These are phyloP conservation scores for Blera fallax DNA, from an alignment of 2,888 invertebrate genomes.

Conservation along the genomic window DNA sequence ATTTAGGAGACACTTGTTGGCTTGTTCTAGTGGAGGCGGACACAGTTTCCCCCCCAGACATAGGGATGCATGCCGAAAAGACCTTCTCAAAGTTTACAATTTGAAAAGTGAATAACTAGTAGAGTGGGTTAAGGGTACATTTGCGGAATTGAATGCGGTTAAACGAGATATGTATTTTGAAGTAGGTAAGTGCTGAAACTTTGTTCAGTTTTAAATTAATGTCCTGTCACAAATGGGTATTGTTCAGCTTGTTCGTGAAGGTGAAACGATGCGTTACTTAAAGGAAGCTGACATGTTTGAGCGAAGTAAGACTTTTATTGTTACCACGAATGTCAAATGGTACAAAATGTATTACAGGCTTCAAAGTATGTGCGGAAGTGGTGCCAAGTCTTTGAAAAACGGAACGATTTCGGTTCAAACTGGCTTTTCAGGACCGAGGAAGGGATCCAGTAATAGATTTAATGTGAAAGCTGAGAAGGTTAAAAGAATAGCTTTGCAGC, in stretches of 20 bases:
- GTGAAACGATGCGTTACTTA: too few relatives aligned
- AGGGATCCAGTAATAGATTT: too few relatives aligned
- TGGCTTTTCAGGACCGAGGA: too few relatives aligned
- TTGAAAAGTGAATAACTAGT: constrained; percentile 51
- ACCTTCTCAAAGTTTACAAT: constrained; percentile 44
- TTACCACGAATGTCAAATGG: too few relatives aligned
- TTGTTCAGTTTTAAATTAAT: constrained; percentile 11
- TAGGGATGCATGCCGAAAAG: not conserved
- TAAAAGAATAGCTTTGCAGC: too few relatives aligned
- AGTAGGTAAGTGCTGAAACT: not conserved
- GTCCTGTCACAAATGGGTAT: constrained; percentile 4
- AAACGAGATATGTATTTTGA: not conserved
- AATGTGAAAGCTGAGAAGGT: too few relatives aligned
- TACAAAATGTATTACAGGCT: too few relatives aligned
- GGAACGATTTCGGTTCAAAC: too few relatives aligned
- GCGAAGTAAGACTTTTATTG: too few relatives aligned
- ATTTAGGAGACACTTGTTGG: constrained; percentile 66
- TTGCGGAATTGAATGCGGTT: constrained; percentile 17
- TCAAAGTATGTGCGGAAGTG: too few relatives aligned
- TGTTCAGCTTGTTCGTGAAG: not conserved
- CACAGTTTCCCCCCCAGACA: constrained; percentile 7
- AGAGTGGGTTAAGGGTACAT: constrained; percentile 37
- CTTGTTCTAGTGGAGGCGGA: not conserved
- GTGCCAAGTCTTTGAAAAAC: too few relatives aligned
- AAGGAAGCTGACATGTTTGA: too few relatives aligned